Conservation (phyloP, 2,888 invertebrate genomes). For the Chymomyza fuscimana region DNA sequence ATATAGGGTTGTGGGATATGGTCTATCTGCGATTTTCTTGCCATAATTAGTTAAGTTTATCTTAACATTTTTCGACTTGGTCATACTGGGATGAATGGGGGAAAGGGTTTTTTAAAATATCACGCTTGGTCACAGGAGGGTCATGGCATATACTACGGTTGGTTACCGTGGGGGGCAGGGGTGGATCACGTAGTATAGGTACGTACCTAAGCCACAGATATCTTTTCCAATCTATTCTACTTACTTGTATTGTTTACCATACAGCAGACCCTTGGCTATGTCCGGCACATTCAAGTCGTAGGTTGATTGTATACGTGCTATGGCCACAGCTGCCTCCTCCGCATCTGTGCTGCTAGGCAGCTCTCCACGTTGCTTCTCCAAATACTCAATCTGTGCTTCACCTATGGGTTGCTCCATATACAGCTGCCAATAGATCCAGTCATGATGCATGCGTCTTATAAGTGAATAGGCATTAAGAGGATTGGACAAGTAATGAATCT, state of each 20-base stretch:
- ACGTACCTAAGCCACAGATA: not conserved
- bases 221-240: slow-evolving; percentile 5
- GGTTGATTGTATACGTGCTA: slow-evolving; percentile 94
- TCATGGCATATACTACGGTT: no score
- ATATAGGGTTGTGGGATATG: no score
- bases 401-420: slow-evolving; percentile 64
- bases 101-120: no score
- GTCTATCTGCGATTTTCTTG: slow-evolving; percentile 45
- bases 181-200: no score
- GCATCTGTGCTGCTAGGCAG: slow-evolving; percentile 92
- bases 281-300: slow-evolving; percentile 91
- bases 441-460: slow-evolving; percentile 70
- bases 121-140: no score
- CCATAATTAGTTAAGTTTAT: no score
- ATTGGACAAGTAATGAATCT: slow-evolving; percentile 67
- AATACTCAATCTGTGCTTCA: slow-evolving; percentile 37
- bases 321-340: slow-evolving; percentile 93
- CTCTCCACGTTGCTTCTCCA: slow-evolving; percentile 37
- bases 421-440: slow-evolving; percentile 69
- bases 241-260: slow-evolving; percentile 88
- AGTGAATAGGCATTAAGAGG: slow-evolving; percentile 70
- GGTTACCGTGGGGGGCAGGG: no score
- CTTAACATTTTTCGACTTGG: no score
- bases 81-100: no score
- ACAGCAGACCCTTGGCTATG: slow-evolving; percentile 89